A percentile compares a stretch with the other conserved stretches of the same genome.
Evolutionary conservation across 2,113 vertebrate genomes (phyloP).

Genomic region (Agapornis roseicollis): DNA sequence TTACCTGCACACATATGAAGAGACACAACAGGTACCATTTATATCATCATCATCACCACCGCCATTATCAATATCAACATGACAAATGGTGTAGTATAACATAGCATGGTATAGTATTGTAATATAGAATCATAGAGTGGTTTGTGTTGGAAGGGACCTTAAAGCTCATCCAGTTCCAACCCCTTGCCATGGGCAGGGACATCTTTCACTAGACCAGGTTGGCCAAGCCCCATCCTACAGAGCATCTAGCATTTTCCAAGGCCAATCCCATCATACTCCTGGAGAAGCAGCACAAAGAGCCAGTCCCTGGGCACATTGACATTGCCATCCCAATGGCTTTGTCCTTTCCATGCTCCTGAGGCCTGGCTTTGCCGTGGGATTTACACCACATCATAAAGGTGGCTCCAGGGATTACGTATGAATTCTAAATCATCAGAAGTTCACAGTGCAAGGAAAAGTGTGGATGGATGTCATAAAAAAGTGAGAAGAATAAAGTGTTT

Average conservation of each 20-base stretch:
- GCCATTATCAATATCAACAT: not conserved
- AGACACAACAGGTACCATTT: not conserved
- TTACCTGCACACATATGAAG: accelerated
- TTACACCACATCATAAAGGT: accelerated
- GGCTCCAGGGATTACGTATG: not conserved
- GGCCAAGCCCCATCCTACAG: not conserved
- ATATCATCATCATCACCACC: not conserved
- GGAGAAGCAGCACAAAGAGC: not conserved
- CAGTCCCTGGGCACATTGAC: accelerated
- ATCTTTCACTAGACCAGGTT: not conserved
- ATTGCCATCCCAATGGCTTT: not conserved
- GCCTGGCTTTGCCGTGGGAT: not conserved
- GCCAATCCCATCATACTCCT: accelerated
- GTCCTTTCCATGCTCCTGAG: not conserved
- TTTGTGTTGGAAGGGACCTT: not conserved
- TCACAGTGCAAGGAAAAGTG: not conserved
- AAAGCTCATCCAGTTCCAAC: not conserved
- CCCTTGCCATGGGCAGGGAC: not conserved
- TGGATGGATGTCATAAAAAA: constrained; percentile 12
- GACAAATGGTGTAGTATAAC: accelerated
- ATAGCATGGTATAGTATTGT: accelerated
- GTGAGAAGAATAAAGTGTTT: constrained; percentile 38
- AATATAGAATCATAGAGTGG: not conserved
- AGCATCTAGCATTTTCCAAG: not conserved
- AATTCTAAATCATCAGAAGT: not conserved